phyloP scores from a whole-genome alignment of 2,797 vertebrate species.

The Sebastes flavidus region DNA sequence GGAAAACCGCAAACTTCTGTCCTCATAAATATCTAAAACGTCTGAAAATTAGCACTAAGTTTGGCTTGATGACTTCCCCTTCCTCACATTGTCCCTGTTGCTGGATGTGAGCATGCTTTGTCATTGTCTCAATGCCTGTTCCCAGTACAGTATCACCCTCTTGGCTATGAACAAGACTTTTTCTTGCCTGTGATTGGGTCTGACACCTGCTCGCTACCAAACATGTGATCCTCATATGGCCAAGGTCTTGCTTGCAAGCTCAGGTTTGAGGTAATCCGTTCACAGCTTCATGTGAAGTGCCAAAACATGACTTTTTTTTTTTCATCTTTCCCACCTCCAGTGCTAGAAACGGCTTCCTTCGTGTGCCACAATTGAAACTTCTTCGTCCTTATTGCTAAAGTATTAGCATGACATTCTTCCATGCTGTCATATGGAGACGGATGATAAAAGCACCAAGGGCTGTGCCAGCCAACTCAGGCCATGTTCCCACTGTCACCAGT shows the following conservation, averaged over 20 bases:
- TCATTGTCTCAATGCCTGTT: conserved; percentile 14
- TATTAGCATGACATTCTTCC: conserved; percentile 36
- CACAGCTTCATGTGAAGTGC: conserved; percentile 52
- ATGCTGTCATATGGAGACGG: conserved; percentile 19
- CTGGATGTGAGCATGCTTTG: conserved; percentile 28
- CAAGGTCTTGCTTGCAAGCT: conserved; percentile 44
- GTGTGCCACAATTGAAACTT: conserved; percentile 36
- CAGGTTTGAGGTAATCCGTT: conserved; percentile 36
- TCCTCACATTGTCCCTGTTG: background rate
- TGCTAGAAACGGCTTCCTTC: background rate
- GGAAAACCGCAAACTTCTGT: conserved; percentile 16
- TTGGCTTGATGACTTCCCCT: background rate
- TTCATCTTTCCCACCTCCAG: background rate
- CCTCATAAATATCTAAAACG: background rate
- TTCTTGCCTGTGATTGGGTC: conserved; percentile 1
- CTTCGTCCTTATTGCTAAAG: background rate
- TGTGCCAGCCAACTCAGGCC: conserved; percentile 47
- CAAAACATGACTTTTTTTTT: conserved; percentile 37
- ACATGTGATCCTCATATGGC: conserved; percentile 34
- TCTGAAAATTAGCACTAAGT: background rate
- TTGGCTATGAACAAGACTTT: background rate
- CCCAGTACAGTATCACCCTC: background rate
- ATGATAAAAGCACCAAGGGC: conserved; percentile 49
- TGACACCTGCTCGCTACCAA: conserved; percentile 14
- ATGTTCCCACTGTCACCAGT: conserved; percentile 40